phyloP scores from a whole-genome alignment of 2,888 invertebrate species.

The Malthinus flaveolus region DNA sequence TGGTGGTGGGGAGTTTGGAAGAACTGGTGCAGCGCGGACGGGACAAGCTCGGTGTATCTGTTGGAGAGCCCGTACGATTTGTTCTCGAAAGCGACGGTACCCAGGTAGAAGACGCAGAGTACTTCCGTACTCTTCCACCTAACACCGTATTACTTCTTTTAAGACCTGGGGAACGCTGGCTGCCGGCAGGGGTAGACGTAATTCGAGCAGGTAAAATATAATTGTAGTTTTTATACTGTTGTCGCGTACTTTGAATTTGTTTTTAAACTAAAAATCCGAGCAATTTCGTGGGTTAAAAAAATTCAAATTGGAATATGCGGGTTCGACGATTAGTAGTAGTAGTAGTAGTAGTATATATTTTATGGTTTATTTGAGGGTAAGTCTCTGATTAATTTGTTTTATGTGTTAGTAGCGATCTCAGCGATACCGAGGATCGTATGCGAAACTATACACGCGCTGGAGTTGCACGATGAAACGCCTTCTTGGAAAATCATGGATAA shows the following conservation, averaged over 20 bases:
- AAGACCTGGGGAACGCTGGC: constrained; percentile 90
- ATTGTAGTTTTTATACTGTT: not conserved
- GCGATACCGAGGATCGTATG: constrained; percentile 96
- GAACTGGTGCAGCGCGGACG: constrained; percentile 73
- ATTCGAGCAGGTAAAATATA: constrained; percentile 80
- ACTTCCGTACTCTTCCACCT: constrained; percentile 91
- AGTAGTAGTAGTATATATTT: not conserved
- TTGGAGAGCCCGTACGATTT: constrained; percentile 84
- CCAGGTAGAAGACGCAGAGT: constrained; percentile 95
- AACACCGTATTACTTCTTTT: constrained; percentile 88
- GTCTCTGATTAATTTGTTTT: constrained; percentile 17
- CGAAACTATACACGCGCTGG: constrained; percentile 94
- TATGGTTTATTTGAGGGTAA: not conserved
- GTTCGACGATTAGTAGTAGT: no score
- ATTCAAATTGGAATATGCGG: no score
- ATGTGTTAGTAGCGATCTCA: constrained; percentile 76
- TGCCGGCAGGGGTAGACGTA: constrained; percentile 91
- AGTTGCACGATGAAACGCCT: constrained; percentile 94
- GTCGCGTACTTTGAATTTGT: no score
- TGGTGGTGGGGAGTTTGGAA: constrained; percentile 90
- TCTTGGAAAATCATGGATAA: constrained; percentile 99
- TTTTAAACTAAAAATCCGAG: not conserved
- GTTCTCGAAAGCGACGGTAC: constrained; percentile 96
- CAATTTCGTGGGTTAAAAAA: no score
- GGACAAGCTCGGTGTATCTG: constrained; percentile 86